Evolutionary conservation across 2,113 vertebrate species (phyloP).

Genomic region (Phrynosoma platyrhinos): DNA sequence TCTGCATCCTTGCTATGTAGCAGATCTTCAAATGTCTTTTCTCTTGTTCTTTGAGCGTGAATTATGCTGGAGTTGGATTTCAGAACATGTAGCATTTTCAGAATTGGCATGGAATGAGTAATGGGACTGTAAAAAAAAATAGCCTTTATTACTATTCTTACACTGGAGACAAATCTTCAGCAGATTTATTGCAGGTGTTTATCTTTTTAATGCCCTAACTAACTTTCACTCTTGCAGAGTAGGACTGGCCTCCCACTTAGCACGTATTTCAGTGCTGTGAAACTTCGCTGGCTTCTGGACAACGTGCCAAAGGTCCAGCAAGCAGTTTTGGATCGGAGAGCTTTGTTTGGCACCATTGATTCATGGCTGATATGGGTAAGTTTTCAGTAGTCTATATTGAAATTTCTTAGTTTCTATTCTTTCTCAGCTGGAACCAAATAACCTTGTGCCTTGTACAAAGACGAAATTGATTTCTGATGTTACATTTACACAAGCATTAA

Average conservation of each 20-base stretch:
- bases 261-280: conserved; percentile 98
- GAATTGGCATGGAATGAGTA: background rate
- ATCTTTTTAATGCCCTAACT: conserved; percentile 26
- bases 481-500: background rate
- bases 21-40: conserved; percentile 63
- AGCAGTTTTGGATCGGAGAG: conserved; percentile 82
- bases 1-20: background rate
- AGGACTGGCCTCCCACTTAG: conserved; percentile 97
- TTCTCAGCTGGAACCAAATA: background rate
- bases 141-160: background rate
- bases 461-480: background rate
- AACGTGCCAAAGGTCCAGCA: conserved; percentile 84
- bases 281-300: conserved; percentile 95
- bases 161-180: background rate
- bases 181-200: background rate
- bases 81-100: background rate
- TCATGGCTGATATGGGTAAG: conserved; percentile 99
- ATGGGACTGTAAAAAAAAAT: background rate
- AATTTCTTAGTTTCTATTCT: background rate
- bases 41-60: conserved; percentile 61
- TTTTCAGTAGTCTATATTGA: conserved; percentile 35
- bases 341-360: conserved; percentile 95
- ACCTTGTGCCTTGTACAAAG: background rate
- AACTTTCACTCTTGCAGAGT: conserved; percentile 76
- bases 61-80: conserved; percentile 24